Percentiles rank a stretch among this genome's conserved stretches.
Conservation (phyloP, 1,140 invertebrate genomes). For the Drosophila insularis region DNA sequence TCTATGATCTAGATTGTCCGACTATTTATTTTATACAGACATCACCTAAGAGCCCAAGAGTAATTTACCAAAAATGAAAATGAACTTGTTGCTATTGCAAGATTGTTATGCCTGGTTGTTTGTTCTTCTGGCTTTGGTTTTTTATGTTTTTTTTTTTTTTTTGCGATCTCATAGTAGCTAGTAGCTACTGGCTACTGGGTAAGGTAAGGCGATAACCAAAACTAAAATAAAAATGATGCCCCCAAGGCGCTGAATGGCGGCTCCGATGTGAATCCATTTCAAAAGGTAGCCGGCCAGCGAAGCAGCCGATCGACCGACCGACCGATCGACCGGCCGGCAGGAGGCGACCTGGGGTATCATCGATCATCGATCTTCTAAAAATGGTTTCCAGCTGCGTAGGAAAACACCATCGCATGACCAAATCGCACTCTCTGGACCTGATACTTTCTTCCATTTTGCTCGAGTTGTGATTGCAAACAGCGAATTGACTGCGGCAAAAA, state of each 20-base stretch:
- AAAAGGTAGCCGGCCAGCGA: conserved; percentile 43
- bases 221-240: conserved; percentile 74
- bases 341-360: conserved; percentile 73
- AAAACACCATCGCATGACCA: conserved; percentile 82
- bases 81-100: conserved; percentile 68
- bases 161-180: conserved; percentile 28
- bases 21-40: conserved; percentile 54
- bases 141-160: too few relatives aligned
- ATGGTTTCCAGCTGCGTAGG: conserved; percentile 80
- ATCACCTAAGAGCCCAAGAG: conserved; percentile 59
- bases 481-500: conserved; percentile 8
- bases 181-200: conserved; percentile 46
- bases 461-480: conserved; percentile 78
- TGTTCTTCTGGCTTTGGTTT: conserved; percentile 26
- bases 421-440: conserved; percentile 66
- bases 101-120: too few relatives aligned
- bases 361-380: conserved; percentile 81
- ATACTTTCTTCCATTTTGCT: conserved; percentile 77
- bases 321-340: conserved; percentile 20
- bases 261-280: conserved; percentile 55
- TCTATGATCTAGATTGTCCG: conserved; percentile 75
- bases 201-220: conserved; percentile 74
- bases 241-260: conserved; percentile 63
- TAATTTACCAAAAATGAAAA: conserved; percentile 77
- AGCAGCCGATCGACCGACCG: too few relatives aligned